Base-by-base conservation (phyloP, 2,797 vertebrate species). In the Fistularia commersonii region DNA sequence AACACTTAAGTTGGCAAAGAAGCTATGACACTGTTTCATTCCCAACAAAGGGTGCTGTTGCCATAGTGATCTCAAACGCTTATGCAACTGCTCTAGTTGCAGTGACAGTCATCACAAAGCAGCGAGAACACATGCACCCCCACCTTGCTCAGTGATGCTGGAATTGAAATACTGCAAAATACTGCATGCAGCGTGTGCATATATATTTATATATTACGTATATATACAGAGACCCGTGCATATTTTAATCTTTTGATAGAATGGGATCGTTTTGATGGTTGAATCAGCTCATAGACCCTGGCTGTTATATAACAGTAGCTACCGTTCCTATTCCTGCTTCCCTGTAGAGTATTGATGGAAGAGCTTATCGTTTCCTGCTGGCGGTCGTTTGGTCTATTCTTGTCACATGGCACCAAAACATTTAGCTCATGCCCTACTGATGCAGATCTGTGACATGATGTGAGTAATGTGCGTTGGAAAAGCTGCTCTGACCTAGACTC, bases 41-140 rank as follows among this genome's bases (percentile, higher is more conserved):
- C 48, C 54, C 11, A 8, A 52, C 11, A 36, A 66, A 63, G 51
- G 69, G 62, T 76, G 53, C 64, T 66, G 85, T 87, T 86, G 77
- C 79, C 80, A 87, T 87, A 62, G 83, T 45, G 72, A 87, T 76
- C 60, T 73, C 47, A 72, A 66, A 61, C 10, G 9, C 64, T 88
- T 90, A 87, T 50, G 65, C 73, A 89, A 90, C 75, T 73, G 76
- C 58, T 80, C 85, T 50, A 74, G 67, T 80, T 87, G 15, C 61
- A 33, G 66, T 48, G 48, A 44, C 51, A 81, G 74, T 67, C 48
- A 64, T 69, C 53, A 63, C 39, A 66, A 66, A 71, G 74, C 51
- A 14, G 36, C 1, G 11, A 11, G 23, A 14, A 6, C 10, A 5
- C 37, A 50, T 37, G 39, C 32, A 34, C 32, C 33, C 32, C 33